Evolutionary conservation across 2,888 invertebrate species (phyloP).

Genomic region (Neoitamus cyanurus): DNA sequence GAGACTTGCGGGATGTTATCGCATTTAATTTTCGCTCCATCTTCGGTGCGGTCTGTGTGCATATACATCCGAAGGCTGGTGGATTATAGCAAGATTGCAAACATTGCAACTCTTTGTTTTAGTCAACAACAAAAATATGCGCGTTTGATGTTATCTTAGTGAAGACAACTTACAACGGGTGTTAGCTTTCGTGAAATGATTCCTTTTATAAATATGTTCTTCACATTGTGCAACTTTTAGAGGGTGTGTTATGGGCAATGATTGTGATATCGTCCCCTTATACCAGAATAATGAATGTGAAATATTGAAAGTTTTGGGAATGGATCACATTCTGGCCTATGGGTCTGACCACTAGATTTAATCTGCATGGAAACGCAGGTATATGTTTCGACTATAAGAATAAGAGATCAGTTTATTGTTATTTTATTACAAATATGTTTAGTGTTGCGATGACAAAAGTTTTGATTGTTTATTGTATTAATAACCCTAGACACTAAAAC

Average conservation of each 20-base stretch:
- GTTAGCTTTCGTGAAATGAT: not conserved
- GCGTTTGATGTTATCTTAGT: not conserved
- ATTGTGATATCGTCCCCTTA: not conserved
- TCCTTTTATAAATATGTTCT: not conserved
- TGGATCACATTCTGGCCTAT: no score
- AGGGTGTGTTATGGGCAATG: not conserved
- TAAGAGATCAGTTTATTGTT: no score
- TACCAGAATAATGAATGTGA: no score
- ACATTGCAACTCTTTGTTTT: not conserved
- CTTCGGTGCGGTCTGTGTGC: not conserved
- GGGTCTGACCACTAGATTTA: no score
- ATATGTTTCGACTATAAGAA: no score
- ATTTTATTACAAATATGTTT: no score
- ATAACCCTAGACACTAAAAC: no score
- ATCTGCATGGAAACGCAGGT: no score
- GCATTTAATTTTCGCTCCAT: not conserved
- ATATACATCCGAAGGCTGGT: not conserved
- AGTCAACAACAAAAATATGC: not conserved
- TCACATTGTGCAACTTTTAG: not conserved
- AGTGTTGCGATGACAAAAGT: no score
- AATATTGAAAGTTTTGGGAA: no score
- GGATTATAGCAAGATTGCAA: not conserved
- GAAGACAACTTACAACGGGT: not conserved
- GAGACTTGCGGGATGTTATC: not conserved
- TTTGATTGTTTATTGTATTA: no score